Evolutionary conservation across 2,797 vertebrate genomes (phyloP).

Genomic region (Lindbergichthys nudifrons): DNA sequence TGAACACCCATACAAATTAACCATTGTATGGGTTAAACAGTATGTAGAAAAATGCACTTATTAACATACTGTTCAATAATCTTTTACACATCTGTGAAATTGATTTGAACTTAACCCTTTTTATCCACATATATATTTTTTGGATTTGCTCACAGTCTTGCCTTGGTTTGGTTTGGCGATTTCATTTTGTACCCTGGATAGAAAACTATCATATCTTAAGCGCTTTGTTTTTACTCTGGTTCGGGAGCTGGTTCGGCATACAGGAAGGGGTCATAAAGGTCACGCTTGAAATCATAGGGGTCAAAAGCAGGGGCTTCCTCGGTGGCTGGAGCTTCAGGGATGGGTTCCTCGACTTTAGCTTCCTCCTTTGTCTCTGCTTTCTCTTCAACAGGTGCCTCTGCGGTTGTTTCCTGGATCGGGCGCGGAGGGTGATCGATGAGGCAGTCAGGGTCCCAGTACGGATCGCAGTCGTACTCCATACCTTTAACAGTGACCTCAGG

Average conservation of each 20-base stretch:
- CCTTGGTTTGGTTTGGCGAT: constrained; percentile 7
- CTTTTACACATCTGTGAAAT: background rate
- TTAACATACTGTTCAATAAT: background rate
- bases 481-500: constrained; percentile 56
- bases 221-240: constrained; percentile 38
- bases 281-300: constrained; percentile 78
- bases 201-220: background rate
- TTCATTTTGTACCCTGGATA: background rate
- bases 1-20: constrained; percentile 6
- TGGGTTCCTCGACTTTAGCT: constrained; percentile 41
- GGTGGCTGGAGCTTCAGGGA: constrained; percentile 19
- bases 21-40: background rate
- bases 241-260: constrained; percentile 64
- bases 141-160: constrained; percentile 15
- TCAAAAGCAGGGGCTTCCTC: constrained; percentile 62
- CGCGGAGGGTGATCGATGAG: constrained; percentile 79
- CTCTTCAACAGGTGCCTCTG: constrained; percentile 48
- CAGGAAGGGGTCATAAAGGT: constrained; percentile 77
- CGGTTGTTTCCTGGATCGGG: constrained; percentile 39
- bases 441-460: constrained; percentile 87
- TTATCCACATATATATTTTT: background rate
- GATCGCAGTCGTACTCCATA: constrained; percentile 84
- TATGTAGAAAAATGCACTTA: background rate
- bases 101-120: background rate
- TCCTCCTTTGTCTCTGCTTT: constrained; percentile 49